Conservation (phyloP, 2,888 invertebrate genomes). For the Tridacna crocea region DNA sequence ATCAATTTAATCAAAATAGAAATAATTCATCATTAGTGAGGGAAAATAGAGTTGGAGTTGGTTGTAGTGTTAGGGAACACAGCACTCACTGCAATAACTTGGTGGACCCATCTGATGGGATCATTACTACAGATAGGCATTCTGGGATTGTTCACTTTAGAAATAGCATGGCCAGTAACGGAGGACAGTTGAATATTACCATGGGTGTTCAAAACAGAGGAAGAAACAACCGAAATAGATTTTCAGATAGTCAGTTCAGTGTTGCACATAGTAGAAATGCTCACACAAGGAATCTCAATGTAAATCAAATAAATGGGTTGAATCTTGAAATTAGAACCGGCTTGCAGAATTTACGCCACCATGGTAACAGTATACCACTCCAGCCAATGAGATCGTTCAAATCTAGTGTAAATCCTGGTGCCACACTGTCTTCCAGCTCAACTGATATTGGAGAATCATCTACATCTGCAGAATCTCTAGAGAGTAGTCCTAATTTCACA, state of each 20-base stretch:
- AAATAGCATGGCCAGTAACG: conserved; percentile 27
- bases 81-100: conserved; percentile 3
- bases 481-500: conserved; percentile 42
- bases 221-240: conserved; percentile 40
- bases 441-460: conserved; percentile 63
- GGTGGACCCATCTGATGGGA: not conserved
- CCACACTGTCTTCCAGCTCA: conserved; percentile 46
- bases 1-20: conserved; percentile 1
- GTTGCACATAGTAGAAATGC: conserved; percentile 27
- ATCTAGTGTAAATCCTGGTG: conserved; percentile 14
- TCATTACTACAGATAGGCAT: conserved; percentile 19
- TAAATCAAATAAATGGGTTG: conserved; percentile 32
- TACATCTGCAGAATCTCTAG: conserved; percentile 55
- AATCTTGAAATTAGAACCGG: conserved; percentile 52
- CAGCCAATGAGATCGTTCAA: conserved; percentile 15
- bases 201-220: conserved; percentile 54
- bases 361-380: conserved; percentile 19
- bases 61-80: not conserved
- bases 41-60: conserved; percentile 12
- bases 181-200: conserved; percentile 46
- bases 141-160: conserved; percentile 48
- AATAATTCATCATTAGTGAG: not conserved
- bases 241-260: conserved; percentile 51
- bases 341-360: conserved; percentile 39
- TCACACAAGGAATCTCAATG: conserved; percentile 29